phyloP scores from a whole-genome alignment of 2,113 vertebrate genomes.

The Puffinus mauretanicus region DNA sequence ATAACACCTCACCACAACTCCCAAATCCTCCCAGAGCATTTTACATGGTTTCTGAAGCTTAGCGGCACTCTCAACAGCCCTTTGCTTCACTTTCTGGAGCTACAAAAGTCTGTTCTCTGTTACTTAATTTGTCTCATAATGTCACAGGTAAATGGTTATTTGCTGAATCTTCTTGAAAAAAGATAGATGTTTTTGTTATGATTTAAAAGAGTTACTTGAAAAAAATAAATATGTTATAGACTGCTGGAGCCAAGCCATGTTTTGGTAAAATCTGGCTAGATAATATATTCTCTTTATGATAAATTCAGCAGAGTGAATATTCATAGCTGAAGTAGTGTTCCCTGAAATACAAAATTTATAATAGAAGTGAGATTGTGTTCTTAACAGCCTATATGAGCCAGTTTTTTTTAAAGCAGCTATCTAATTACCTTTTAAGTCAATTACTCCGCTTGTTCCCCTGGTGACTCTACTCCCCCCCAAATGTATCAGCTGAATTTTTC shows the following conservation, averaged over 20 bases:
- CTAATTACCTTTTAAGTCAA: not conserved
- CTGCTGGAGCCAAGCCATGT: not conserved
- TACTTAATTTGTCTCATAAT: not conserved
- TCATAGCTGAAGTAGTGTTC: slow-evolving; percentile 26
- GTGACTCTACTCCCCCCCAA: not conserved
- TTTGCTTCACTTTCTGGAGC: not conserved
- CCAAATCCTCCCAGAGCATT: not conserved
- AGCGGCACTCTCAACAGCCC: not conserved
- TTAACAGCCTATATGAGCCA: not conserved
- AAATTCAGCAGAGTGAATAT: not conserved
- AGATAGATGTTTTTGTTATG: not conserved
- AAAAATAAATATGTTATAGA: not conserved
- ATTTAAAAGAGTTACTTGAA: not conserved
- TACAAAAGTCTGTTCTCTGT: not conserved
- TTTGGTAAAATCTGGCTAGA: slow-evolving; percentile 39
- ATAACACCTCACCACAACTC: not conserved
- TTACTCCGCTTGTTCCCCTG: not conserved
- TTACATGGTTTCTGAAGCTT: not conserved
- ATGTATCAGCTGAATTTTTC: not conserved
- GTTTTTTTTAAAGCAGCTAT: not conserved
- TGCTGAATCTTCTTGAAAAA: not conserved
- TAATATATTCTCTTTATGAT: not conserved
- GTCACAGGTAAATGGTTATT: not conserved
- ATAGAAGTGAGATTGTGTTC: slow-evolving; percentile 12
- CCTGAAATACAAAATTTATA: not conserved